Base-by-base conservation (phyloP, 2,113 vertebrate genomes). In the Amia ocellicauda region DNA sequence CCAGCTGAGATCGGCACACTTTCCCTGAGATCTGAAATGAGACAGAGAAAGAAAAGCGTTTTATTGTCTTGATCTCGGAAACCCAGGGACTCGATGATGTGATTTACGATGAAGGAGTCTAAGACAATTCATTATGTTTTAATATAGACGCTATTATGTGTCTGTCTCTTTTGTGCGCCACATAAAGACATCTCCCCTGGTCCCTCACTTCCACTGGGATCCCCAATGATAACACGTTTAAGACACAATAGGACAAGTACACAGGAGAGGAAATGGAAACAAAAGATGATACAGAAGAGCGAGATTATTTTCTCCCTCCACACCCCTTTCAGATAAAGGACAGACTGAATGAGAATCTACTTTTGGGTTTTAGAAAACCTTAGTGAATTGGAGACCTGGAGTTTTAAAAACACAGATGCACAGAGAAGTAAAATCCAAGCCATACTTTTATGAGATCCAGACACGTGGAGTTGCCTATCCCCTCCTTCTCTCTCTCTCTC, bases 261-360 rank as follows among this genome's bases (percentile, higher is more conserved):
- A 16, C 17, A 52, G 14, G 20, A 54, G 13, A 19, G 50, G 19
- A 58, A 26, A 19, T 17, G 14, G 45, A 17, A 47, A 47, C 45
- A 19, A 28, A 65, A 40, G 27, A 19, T 50, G n/a, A 49, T 17
- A 63, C 23, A n/a, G 43, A 50, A 65, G 31, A 36, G 41, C 27
- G 50, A 58, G 55, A 64, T 27, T 22, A 24, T 20, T 16, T n/a
- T 65, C 17, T 49, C 14, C 63, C 28, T 58, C 63, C 53, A 55
- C 54, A 50, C 42, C 54, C 63, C 31, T 36, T 58, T 7, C n/a
- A 49, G 27, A 65, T 57, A 65, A 58, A 49, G 31, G 23, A 43
- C 11, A 8, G 49, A 49, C 10, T 31, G 43, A 36, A 40, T 20
- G 50, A 42, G 23, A 26, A 17, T 19, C 24, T 8, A 40, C 36